A percentile compares a stretch with the other conserved stretches of the same genome.
These are phyloP conservation scores for Arge pagana DNA, from an alignment of 2,888 invertebrate species.

Conservation along the genomic window DNA sequence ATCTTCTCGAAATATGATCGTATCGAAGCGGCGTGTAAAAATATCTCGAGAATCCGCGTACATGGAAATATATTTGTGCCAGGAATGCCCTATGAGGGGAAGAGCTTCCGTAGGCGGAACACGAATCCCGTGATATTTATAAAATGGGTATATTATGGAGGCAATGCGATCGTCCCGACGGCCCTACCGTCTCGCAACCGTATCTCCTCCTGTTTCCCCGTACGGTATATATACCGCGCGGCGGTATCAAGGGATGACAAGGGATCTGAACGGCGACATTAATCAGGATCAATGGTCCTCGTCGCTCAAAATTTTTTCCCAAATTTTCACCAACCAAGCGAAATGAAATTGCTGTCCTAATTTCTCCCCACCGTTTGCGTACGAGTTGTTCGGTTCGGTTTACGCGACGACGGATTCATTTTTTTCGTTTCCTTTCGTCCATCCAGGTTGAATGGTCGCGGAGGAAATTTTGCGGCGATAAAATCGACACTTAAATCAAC, in stretches of 20 bases:
- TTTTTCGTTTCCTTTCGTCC: too few species aligned
- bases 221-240: too few species aligned
- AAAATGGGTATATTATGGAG: constrained; percentile 24
- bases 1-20: constrained; percentile 2
- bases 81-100: neutral
- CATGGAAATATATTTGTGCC: constrained; percentile 10
- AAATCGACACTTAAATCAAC: too few species aligned
- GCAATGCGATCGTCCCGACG: constrained; percentile 6
- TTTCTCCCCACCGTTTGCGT: too few species aligned
- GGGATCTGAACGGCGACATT: constrained; percentile 17
- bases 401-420: too few species aligned
- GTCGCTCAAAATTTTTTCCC: too few species aligned
- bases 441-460: too few species aligned
- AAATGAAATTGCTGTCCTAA: too few species aligned
- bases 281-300: constrained; percentile 12
- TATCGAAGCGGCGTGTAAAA: constrained; percentile 11
- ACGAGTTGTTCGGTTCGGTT: too few species aligned
- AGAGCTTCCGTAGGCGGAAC: constrained; percentile 16
- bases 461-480: too few species aligned
- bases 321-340: too few species aligned
- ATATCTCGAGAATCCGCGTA: constrained; percentile 3
- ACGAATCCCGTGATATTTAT: constrained; percentile 23
- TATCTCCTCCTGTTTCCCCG: constrained; percentile 1
- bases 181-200: neutral
- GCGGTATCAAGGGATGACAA: too few species aligned